Evolutionary conservation across 1,140 invertebrate genomes (phyloP).

Genomic region (Wiebesia pumilae): DNA sequence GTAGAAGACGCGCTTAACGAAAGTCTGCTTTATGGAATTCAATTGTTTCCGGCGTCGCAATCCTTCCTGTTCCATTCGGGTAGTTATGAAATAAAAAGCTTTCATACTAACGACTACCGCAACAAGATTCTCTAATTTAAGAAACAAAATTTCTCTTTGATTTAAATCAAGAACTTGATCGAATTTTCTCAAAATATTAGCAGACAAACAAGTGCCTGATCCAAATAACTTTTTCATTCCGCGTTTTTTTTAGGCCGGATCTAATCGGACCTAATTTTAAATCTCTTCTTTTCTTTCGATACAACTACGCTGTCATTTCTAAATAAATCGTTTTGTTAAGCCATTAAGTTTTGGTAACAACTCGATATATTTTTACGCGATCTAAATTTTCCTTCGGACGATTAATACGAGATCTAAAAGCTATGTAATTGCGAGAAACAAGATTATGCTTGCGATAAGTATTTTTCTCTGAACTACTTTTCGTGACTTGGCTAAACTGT

Average conservation of each 20-base stretch:
- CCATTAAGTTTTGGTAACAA: not conserved
- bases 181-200: not conserved
- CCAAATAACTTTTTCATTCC: not conserved
- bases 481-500: no score
- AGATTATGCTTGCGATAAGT: no score
- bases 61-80: not conserved
- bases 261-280: constrained; percentile 2
- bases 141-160: not conserved
- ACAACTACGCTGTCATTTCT: not conserved
- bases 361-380: not conserved
- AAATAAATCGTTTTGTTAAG: not conserved
- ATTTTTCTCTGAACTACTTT: no score
- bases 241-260: not conserved
- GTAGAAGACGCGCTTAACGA: not conserved
- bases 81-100: not conserved
- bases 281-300: not conserved
- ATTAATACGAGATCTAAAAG: not conserved
- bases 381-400: not conserved
- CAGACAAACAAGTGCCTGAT: not conserved
- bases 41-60: not conserved
- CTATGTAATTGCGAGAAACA: not conserved
- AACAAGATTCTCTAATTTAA: not conserved
- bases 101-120: not conserved
- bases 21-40: not conserved
- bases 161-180: not conserved